A percentile compares a stretch with the other conserved stretches of the same genome.
Evolutionary conservation across 30 jellyfish, hydroid and myxozoan genomes (phyloP).

Genomic region (Turritopsis rubra): DNA sequence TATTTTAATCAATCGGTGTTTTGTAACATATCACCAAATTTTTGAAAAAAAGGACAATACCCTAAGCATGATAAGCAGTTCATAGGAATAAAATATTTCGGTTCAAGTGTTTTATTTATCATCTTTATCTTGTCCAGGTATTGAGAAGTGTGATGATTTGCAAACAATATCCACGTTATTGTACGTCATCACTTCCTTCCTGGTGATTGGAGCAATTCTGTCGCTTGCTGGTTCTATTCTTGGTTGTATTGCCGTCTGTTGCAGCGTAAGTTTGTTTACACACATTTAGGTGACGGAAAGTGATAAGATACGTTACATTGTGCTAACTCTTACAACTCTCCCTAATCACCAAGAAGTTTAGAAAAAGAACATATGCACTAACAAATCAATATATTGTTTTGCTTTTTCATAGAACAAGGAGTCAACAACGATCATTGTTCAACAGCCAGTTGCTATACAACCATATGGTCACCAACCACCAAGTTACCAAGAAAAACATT

Average conservation of each 20-base stretch:
- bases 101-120: background rate
- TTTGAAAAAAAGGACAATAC: too few species aligned
- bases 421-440: background rate
- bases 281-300: too few species aligned
- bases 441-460: background rate
- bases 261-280: constrained; percentile 35
- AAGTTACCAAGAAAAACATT: background rate
- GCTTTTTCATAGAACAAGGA: background rate
- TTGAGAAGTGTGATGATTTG: constrained; percentile 39
- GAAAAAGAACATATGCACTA: too few species aligned
- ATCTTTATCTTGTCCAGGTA: constrained; percentile 15
- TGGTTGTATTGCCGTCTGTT: constrained; percentile 75
- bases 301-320: too few species aligned
- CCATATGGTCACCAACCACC: background rate
- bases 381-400: too few species aligned
- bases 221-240: constrained; percentile 75
- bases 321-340: too few species aligned
- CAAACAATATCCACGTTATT: constrained; percentile 31
- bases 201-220: constrained; percentile 43
- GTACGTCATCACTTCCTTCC: constrained; percentile 26
- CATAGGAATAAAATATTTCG: background rate
- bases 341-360: too few species aligned
- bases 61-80: background rate
- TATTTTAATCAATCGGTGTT: background rate
- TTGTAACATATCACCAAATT: background rate